phyloP scores from a whole-genome alignment of 2,797 vertebrate genomes.

The Lacerta bilineata region DNA sequence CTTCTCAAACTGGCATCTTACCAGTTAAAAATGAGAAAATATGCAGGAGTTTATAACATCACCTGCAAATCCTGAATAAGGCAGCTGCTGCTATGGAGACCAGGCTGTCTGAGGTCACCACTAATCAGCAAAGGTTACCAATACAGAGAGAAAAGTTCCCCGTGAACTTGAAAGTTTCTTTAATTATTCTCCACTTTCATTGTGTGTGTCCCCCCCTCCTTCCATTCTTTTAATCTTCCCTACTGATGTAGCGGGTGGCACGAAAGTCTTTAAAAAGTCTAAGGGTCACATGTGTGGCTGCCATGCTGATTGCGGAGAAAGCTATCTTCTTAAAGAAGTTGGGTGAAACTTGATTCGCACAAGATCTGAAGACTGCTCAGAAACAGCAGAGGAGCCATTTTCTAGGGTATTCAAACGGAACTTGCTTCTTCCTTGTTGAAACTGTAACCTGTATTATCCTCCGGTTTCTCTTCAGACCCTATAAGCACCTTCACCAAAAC shows the following conservation, averaged over 20 bases:
- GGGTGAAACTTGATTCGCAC: not conserved
- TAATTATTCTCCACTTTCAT: not conserved
- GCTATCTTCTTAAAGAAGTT: not conserved
- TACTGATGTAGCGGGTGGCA: fast-evolving
- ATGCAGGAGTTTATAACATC: not conserved
- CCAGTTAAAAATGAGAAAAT: too few species aligned
- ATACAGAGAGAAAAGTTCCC: not conserved
- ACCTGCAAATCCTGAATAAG: not conserved
- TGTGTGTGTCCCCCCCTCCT: not conserved
- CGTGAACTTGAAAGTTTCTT: not conserved
- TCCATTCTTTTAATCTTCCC: not conserved
- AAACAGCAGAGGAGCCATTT: not conserved
- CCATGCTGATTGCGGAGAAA: not conserved
- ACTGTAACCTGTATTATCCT: not conserved
- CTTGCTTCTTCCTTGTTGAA: not conserved
- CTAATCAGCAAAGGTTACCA: not conserved
- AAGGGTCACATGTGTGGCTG: not conserved
- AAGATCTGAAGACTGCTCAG: not conserved
- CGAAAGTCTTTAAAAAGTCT: not conserved
- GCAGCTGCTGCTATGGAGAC: not conserved
- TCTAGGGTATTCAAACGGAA: not conserved
- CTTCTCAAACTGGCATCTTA: not conserved
- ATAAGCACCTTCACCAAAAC: too few species aligned
- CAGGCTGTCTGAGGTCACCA: fast-evolving
- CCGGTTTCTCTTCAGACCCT: too few species aligned